A percentile compares a stretch with the other conserved stretches of the same genome.
phyloP scores from a whole-genome alignment of 2,888 invertebrate genomes.

The Drosophila eohydei region DNA sequence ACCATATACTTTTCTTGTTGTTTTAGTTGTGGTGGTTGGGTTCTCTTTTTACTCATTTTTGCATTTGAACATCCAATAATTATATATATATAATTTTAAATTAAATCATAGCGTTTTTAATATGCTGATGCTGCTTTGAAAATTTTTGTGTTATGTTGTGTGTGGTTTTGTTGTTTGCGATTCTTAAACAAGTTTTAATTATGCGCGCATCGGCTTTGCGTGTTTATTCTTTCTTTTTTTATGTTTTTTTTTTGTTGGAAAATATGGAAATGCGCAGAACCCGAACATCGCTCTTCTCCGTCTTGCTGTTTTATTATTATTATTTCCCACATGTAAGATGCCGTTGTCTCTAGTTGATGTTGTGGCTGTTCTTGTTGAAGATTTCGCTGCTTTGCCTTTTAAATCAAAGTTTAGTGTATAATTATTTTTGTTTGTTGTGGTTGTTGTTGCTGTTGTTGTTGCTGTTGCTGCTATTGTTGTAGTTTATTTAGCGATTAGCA shows the following conservation, averaged over 20 bases:
- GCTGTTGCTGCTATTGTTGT: constrained; percentile 50
- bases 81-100: constrained; percentile 73
- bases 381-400: constrained; percentile 56
- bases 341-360: constrained; percentile 39
- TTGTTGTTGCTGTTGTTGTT: constrained; percentile 32
- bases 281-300: constrained; percentile 27
- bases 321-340: constrained; percentile 44
- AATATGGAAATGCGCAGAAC: constrained; percentile 53
- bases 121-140: constrained; percentile 66
- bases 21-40: constrained; percentile 62
- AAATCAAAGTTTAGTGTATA: constrained; percentile 73
- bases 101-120: constrained; percentile 75
- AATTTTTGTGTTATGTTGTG: constrained; percentile 35
- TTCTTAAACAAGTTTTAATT: constrained; percentile 60
- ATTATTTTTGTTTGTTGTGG: constrained; percentile 36
- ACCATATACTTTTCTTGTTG: constrained; percentile 65
- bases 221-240: constrained; percentile 7
- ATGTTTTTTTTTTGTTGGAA: constrained; percentile 24
- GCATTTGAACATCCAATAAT: constrained; percentile 71
- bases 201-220: constrained; percentile 51
- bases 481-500: constrained; percentile 93
- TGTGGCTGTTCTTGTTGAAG: constrained; percentile 39
- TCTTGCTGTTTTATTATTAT: constrained; percentile 21
- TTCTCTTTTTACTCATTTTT: constrained; percentile 51
- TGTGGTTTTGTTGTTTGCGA: constrained; percentile 46